Percentiles rank a stretch among this genome's conserved stretches.
Evolutionary conservation across 1,140 invertebrate genomes (phyloP).

Genomic region (Lucilia sericata): DNA sequence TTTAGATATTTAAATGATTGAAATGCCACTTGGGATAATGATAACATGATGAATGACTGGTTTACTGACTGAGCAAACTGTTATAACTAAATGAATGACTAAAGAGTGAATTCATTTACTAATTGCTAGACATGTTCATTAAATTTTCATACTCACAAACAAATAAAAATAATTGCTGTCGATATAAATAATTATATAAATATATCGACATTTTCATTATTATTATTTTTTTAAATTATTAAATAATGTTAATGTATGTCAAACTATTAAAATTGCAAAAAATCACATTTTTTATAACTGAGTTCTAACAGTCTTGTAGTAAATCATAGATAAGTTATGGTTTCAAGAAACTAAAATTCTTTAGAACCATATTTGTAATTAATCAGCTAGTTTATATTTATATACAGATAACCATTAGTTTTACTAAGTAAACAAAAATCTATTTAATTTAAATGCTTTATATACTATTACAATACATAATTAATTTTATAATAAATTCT

Average conservation of each 20-base stretch:
- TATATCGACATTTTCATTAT: neutral
- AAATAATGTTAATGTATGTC: too few species aligned
- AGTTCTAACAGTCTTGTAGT: too few species aligned
- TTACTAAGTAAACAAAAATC: neutral
- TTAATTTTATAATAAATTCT: neutral
- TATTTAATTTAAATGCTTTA: neutral
- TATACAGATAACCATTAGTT: too few species aligned
- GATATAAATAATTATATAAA: neutral
- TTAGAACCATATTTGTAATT: too few species aligned
- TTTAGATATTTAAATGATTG: conserved; percentile 55
- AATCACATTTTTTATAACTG: too few species aligned
- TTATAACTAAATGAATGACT: neutral
- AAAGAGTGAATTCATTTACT: conserved; percentile 63
- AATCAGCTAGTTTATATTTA: too few species aligned
- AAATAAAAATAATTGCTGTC: neutral
- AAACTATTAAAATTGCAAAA: too few species aligned
- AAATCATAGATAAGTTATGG: too few species aligned
- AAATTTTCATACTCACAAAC: conserved; percentile 28
- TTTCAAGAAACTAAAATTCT: too few species aligned
- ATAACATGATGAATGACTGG: conserved; percentile 65
- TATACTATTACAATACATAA: neutral
- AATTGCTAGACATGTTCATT: conserved; percentile 60
- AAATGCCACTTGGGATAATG: conserved; percentile 59
- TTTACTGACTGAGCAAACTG: neutral
- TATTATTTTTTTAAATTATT: neutral